A percentile compares a stretch with the other conserved stretches of the same genome.
Conservation (phyloP, 2,797 vertebrate genomes). For the Microcaecilia unicolor region DNA sequence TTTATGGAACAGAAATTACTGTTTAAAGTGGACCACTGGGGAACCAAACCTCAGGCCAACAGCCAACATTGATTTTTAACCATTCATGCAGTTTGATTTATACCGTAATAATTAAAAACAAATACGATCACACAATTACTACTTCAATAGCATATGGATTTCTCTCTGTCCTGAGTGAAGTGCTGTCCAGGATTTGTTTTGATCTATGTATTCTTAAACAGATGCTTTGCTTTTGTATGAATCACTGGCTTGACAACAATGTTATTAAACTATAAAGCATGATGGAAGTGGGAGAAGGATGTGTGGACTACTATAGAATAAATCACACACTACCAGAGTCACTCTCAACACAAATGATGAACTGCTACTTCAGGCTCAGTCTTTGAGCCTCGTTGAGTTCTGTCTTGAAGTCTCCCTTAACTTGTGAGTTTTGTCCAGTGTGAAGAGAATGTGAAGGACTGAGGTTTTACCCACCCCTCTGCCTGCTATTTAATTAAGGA, state of each 20-base stretch:
- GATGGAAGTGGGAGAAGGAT: neutral
- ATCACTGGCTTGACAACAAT: neutral
- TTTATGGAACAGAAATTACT: no score
- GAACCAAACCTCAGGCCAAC: no score
- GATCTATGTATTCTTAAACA: constrained; percentile 1
- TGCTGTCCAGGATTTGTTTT: accelerated
- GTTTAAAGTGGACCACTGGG: no score
- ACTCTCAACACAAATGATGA: neutral
- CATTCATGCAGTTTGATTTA: no score
- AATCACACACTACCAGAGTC: neutral
- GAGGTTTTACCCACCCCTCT: no score
- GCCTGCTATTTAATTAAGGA: no score
- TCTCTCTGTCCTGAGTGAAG: accelerated
- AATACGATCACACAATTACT: constrained; percentile 21
- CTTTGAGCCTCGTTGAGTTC: no score
- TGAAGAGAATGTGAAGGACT: no score
- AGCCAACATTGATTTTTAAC: no score
- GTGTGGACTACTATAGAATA: neutral
- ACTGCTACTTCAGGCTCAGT: neutral
- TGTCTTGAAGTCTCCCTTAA: no score
- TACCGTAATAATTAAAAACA: constrained; percentile 14
- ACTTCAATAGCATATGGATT: constrained; percentile 28
- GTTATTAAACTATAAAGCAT: neutral
- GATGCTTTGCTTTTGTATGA: neutral
- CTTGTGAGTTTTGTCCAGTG: no score